phyloP scores from a whole-genome alignment of 1,140 invertebrate genomes.

The Leptinotarsa defecta region DNA sequence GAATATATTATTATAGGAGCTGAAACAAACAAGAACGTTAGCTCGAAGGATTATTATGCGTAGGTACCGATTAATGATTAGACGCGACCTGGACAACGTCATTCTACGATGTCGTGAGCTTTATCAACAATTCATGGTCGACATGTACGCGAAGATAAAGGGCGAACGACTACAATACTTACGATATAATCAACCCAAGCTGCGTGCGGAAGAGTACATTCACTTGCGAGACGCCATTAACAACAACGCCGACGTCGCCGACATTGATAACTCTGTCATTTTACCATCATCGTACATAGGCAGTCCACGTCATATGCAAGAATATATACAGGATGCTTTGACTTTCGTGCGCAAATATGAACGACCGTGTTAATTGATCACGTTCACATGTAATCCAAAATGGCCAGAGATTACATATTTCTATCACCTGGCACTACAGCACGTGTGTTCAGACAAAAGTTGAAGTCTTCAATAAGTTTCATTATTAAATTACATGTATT shows the following conservation, averaged over 20 bases:
- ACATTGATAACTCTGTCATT: conserved; percentile 47
- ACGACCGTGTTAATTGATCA: conserved; percentile 57
- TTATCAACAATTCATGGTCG: conserved; percentile 57
- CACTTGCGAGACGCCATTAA: conserved; percentile 46
- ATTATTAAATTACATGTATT: conserved; percentile 50
- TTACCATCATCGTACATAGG: conserved; percentile 53
- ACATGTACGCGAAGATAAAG: conserved; percentile 56
- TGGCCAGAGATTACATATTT: conserved; percentile 56
- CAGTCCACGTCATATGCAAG: conserved; percentile 55
- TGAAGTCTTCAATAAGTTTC: conserved; percentile 39
- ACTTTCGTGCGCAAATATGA: conserved; percentile 55
- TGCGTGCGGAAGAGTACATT: conserved; percentile 54
- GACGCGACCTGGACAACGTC: conserved; percentile 50
- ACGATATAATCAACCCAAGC: conserved; percentile 50
- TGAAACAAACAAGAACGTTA: conserved; percentile 51
- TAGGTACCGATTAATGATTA: conserved; percentile 55
- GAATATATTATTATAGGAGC: conserved; percentile 30
- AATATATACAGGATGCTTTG: conserved; percentile 56
- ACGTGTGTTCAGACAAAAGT: conserved; percentile 53
- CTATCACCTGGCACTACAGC: conserved; percentile 51
- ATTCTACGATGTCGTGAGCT: conserved; percentile 42
- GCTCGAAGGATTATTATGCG: conserved; percentile 55
- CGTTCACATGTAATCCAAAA: conserved; percentile 59
- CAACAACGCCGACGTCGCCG: conserved; percentile 23
- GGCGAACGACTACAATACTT: conserved; percentile 52